These are phyloP conservation scores for Nezara viridula DNA, from an alignment of 2,888 invertebrate genomes.

Conservation along the genomic window DNA sequence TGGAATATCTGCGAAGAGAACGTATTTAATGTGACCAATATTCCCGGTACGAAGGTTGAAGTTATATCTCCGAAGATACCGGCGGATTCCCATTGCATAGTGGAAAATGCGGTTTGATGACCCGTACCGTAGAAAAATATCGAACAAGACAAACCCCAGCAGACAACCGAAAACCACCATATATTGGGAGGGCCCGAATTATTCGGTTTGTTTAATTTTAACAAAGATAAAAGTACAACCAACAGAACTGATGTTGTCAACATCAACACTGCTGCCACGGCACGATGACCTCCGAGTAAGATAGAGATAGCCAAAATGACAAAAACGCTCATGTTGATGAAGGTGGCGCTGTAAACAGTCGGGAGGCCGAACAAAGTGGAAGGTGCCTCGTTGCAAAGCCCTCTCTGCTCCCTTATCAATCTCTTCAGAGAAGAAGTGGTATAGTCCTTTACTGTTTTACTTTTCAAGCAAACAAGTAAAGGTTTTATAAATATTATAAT, in stretches of 20 bases:
- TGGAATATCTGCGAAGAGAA: conserved; percentile 70
- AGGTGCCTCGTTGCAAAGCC: conserved; percentile 66
- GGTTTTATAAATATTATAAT: conserved; percentile 74
- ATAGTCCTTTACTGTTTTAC: conserved; percentile 72
- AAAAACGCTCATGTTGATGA: conserved; percentile 75
- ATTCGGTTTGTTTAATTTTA: conserved; percentile 73
- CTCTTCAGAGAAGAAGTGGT: conserved; percentile 68
- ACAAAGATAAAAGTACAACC: conserved; percentile 73
- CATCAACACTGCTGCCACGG: conserved; percentile 74
- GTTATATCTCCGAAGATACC: conserved; percentile 77
- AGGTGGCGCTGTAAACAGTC: conserved; percentile 82
- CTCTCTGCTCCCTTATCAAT: conserved; percentile 63
- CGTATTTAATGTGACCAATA: conserved; percentile 68
- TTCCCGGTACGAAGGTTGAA: conserved; percentile 66
- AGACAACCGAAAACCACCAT: conserved; percentile 75
- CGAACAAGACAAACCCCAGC: conserved; percentile 82
- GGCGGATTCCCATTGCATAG: conserved; percentile 95
- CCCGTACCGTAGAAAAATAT: conserved; percentile 93
- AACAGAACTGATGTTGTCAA: conserved; percentile 71
- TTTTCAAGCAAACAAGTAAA: conserved; percentile 74
- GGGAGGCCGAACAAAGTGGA: conserved; percentile 83
- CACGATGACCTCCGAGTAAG: conserved; percentile 77
- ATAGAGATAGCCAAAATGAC: conserved; percentile 75
- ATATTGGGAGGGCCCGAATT: conserved; percentile 75
- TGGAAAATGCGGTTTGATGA: conserved; percentile 92